A percentile compares a stretch with the other conserved stretches of the same genome.
phyloP scores from a whole-genome alignment of 2,113 vertebrate species.

The Chunga burmeisteri region DNA sequence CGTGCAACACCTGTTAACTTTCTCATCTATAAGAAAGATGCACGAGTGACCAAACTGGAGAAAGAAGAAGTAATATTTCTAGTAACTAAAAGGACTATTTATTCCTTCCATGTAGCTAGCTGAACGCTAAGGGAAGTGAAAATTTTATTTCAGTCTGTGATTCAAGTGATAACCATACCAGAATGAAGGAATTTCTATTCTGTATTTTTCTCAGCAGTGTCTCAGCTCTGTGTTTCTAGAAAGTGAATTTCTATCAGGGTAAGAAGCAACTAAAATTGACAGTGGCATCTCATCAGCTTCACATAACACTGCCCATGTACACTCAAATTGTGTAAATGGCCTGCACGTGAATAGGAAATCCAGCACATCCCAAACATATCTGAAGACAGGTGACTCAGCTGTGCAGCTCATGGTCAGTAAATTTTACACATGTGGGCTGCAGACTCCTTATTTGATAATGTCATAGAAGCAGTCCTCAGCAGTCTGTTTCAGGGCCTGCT shows the following conservation, averaged over 20 bases:
- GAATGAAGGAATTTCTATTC: not conserved
- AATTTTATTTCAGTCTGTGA: not conserved
- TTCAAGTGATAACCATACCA: not conserved
- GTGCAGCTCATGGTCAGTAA: not conserved
- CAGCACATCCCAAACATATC: not conserved
- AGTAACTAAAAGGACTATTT: not conserved
- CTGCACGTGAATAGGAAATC: not conserved
- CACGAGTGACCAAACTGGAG: not conserved
- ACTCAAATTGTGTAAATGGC: not conserved
- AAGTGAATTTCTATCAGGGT: not conserved
- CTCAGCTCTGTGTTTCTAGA: not conserved
- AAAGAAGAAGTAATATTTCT: not conserved
- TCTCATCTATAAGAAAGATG: not conserved
- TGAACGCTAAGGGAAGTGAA: not conserved
- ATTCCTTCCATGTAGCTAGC: not conserved
- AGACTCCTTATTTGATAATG: not conserved
- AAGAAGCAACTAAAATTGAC: not conserved
- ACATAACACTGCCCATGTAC: not conserved
- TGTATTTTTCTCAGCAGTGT: not conserved
- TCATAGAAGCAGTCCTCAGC: not conserved
- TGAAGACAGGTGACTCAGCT: not conserved
- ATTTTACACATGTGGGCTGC: not conserved
- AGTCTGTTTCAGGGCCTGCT: not conserved
- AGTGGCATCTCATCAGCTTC: not conserved
- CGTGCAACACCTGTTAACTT: not conserved